These are phyloP conservation scores for Leptogaster cylindrica DNA, from an alignment of 2,888 invertebrate genomes.

Conservation along the genomic window DNA sequence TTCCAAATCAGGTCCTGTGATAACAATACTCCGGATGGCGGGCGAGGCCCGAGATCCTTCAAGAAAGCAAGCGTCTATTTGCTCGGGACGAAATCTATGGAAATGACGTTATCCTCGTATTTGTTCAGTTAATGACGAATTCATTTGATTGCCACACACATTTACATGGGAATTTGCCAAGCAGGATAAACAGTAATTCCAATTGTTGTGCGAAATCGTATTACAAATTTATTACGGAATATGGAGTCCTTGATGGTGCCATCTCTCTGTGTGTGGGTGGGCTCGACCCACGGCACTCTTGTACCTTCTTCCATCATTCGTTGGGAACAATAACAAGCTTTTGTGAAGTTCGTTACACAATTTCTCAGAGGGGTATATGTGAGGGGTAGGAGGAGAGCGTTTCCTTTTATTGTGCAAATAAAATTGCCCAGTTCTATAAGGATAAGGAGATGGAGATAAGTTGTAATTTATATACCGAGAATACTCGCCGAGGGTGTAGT, in stretches of 20 bases:
- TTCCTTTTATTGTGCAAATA: slow-evolving; percentile 46
- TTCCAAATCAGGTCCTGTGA: slow-evolving; percentile 29
- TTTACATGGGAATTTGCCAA: slow-evolving; percentile 34
- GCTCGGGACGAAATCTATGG: slow-evolving; percentile 31
- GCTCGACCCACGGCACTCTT: background rate
- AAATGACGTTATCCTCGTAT: slow-evolving; percentile 35
- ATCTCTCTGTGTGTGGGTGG: slow-evolving; percentile 3
- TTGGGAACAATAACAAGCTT: slow-evolving; percentile 42
- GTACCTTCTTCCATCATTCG: background rate
- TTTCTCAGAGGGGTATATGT: slow-evolving; percentile 20
- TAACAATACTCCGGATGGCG: slow-evolving; percentile 27
- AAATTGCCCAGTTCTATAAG: slow-evolving; percentile 43
- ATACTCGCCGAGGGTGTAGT: slow-evolving; percentile 38
- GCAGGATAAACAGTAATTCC: slow-evolving; percentile 43
- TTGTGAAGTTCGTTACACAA: slow-evolving; percentile 44
- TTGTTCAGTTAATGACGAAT: slow-evolving; percentile 47
- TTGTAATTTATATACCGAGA: slow-evolving; percentile 44
- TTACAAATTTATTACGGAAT: slow-evolving; percentile 43
- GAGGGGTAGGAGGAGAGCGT: slow-evolving; percentile 1
- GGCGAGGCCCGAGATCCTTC: background rate
- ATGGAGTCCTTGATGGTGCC: slow-evolving; percentile 13
- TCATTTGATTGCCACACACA: slow-evolving; percentile 45
- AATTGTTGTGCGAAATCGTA: slow-evolving; percentile 46
- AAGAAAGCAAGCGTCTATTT: slow-evolving; percentile 31
- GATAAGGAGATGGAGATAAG: slow-evolving; percentile 38